Conservation (phyloP, 2,888 invertebrate genomes). For the Spisula solida region DNA sequence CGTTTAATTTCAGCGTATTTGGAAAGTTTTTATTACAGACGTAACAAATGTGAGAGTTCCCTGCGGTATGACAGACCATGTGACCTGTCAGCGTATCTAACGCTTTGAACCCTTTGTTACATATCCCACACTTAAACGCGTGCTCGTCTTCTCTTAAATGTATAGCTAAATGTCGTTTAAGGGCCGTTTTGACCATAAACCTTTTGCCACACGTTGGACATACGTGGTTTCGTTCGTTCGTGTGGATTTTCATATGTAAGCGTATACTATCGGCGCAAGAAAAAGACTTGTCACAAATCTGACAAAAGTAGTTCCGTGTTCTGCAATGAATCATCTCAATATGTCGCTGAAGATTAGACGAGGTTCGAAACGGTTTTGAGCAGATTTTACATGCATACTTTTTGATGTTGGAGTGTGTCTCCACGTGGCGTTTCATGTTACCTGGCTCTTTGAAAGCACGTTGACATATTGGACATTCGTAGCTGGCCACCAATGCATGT, state of each 20-base stretch:
- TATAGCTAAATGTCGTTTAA: slow-evolving; percentile 22
- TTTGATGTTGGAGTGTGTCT: slow-evolving; percentile 8
- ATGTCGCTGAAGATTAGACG: slow-evolving; percentile 32
- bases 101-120: not conserved
- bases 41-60: slow-evolving; percentile 60
- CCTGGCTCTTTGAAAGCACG: slow-evolving; percentile 37
- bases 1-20: slow-evolving; percentile 38
- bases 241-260: slow-evolving; percentile 48
- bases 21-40: slow-evolving; percentile 58
- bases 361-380: slow-evolving; percentile 25
- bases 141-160: not conserved
- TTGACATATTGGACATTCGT: slow-evolving; percentile 32
- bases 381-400: slow-evolving; percentile 33
- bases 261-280: slow-evolving; percentile 33
- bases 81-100: slow-evolving; percentile 22
- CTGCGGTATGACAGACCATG: slow-evolving; percentile 18
- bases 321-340: slow-evolving; percentile 6
- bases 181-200: slow-evolving; percentile 9
- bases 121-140: slow-evolving; percentile 37
- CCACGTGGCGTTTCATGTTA: slow-evolving; percentile 41
- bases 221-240: slow-evolving; percentile 25
- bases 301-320: slow-evolving; percentile 32
- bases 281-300: slow-evolving; percentile 32
- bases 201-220: slow-evolving; percentile 38
- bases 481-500: slow-evolving; percentile 5